Evolutionary conservation across 2,113 vertebrate species (phyloP).

Genomic region (Spilogale gracilis): DNA sequence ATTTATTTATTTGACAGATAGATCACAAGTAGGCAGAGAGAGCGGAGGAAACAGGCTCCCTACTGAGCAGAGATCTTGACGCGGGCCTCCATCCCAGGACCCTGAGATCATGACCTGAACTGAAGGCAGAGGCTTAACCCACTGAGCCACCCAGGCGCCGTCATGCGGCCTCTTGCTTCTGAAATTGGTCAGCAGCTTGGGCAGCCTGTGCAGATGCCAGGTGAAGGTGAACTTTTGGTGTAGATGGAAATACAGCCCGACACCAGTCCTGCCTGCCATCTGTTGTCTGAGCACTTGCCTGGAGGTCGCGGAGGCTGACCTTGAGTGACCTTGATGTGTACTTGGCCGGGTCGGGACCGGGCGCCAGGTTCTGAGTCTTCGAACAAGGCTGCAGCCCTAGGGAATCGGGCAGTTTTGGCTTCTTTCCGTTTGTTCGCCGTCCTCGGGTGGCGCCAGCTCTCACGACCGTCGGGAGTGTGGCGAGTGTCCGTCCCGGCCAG

Average conservation of each 20-base stretch:
- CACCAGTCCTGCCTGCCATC: neutral
- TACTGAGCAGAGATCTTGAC: no score
- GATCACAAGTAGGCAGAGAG: no score
- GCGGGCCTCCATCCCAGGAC: no score
- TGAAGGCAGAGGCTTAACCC: no score
- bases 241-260: neutral
- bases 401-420: neutral
- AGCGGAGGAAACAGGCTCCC: no score
- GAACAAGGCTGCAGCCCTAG: no score
- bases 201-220: neutral
- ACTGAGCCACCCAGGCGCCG: no score
- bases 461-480: accelerated
- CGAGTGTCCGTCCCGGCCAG: neutral
- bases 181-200: neutral
- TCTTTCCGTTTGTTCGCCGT: neutral
- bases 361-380: neutral
- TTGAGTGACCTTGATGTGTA: neutral
- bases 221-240: neutral
- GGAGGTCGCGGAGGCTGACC: neutral
- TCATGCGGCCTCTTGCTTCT: neutral
- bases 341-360: neutral
- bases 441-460: neutral
- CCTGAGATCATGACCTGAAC: no score
- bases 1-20: no score
- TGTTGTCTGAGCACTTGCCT: neutral